Percentiles rank a stretch among this genome's conserved stretches.
Conservation (phyloP, 1,140 invertebrate genomes). For the Atta texana region DNA sequence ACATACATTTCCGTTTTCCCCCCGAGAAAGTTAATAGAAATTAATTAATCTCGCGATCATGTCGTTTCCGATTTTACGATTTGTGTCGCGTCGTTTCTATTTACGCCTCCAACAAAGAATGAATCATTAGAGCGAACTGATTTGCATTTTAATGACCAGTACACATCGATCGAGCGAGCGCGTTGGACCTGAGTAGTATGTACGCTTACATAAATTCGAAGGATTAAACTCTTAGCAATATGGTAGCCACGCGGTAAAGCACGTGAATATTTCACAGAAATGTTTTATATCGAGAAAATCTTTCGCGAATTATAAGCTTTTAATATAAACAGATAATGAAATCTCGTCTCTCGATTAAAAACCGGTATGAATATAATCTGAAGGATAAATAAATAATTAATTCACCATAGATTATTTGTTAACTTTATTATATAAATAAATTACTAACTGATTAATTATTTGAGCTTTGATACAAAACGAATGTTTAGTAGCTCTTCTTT, state of each 20-base stretch:
- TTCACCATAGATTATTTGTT: background rate
- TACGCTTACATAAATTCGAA: constrained; percentile 25
- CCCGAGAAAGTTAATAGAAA: background rate
- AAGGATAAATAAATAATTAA: constrained; percentile 10
- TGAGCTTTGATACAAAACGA: background rate
- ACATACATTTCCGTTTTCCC: background rate
- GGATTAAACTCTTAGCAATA: background rate
- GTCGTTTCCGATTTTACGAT: constrained; percentile 21
- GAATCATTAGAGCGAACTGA: constrained; percentile 27
- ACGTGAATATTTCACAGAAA: background rate
- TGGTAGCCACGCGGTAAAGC: background rate
- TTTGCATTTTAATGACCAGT: constrained; percentile 45
- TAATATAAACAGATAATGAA: background rate
- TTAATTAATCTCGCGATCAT: constrained; percentile 16
- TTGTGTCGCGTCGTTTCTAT: background rate
- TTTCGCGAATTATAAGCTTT: background rate
- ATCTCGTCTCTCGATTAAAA: background rate
- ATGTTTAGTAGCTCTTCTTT: background rate
- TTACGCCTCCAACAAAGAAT: constrained; percentile 4
- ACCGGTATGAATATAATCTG: background rate
- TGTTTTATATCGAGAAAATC: background rate
- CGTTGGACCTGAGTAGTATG: background rate
- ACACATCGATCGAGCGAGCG: constrained; percentile 39
- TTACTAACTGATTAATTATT: background rate
- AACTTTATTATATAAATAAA: background rate